Evolutionary conservation across 2,113 vertebrate genomes (phyloP).

Genomic region (Pyrgilauda ruficollis): DNA sequence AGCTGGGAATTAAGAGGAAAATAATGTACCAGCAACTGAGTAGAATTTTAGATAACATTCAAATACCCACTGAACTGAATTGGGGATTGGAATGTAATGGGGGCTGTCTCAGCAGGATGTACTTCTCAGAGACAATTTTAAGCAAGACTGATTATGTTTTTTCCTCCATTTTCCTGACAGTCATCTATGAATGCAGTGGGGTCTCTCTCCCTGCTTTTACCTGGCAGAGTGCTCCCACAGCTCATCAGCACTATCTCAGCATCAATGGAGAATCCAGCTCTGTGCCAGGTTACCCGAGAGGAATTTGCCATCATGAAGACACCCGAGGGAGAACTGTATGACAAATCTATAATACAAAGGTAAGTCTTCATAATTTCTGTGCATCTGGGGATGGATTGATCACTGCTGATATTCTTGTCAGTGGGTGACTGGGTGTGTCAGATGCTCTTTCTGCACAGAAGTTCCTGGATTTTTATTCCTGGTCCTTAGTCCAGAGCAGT

Average conservation of each 20-base stretch:
- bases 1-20: neutral
- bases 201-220: slow-evolving; percentile 84
- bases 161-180: slow-evolving; percentile 76
- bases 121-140: neutral
- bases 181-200: slow-evolving; percentile 85
- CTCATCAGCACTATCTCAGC: slow-evolving; percentile 83
- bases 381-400: neutral
- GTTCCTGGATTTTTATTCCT: neutral
- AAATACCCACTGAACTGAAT: neutral
- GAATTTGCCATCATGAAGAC: slow-evolving; percentile 93
- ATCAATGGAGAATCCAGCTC: slow-evolving; percentile 78
- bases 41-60: neutral
- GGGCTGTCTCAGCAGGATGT: neutral
- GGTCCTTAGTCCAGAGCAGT: neutral
- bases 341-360: slow-evolving; percentile 95
- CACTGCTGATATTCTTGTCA: neutral
- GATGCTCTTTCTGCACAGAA: neutral
- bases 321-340: slow-evolving; percentile 87
- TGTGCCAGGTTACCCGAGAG: slow-evolving; percentile 86
- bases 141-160: neutral
- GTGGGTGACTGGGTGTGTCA: neutral
- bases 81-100: neutral
- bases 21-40: neutral
- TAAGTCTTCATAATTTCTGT: slow-evolving; percentile 30
- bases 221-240: slow-evolving; percentile 83